Percentiles rank a stretch among this genome's conserved stretches.
These are phyloP conservation scores for Magallana ariakensis DNA, from an alignment of 1,140 invertebrate species.

Conservation along the genomic window DNA sequence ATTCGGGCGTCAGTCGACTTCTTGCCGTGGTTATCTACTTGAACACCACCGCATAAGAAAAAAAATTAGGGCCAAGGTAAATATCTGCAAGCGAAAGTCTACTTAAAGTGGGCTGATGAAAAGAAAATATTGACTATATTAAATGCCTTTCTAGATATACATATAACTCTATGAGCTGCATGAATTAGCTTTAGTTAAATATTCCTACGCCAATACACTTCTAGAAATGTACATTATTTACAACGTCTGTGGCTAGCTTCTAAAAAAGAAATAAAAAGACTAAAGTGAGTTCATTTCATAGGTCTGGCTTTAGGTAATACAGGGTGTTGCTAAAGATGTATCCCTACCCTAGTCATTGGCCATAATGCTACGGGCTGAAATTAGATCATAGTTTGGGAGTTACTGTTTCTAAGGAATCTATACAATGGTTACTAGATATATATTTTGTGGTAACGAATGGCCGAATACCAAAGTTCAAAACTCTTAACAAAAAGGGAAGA, in stretches of 20 bases:
- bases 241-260: slow-evolving; percentile 22
- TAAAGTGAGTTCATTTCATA: not conserved
- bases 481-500: too few species aligned
- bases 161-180: not conserved
- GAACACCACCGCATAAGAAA: not conserved
- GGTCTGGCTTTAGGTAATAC: not conserved
- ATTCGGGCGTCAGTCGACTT: not conserved
- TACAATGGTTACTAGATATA: too few species aligned
- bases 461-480: too few species aligned
- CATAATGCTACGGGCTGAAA: not conserved
- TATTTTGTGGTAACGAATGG: too few species aligned
- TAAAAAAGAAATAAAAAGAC: slow-evolving; percentile 24
- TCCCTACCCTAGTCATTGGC: slow-evolving; percentile 19
- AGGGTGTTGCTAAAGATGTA: not conserved
- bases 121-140: slow-evolving; percentile 32
- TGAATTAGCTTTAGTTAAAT: slow-evolving; percentile 10
- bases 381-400: not conserved
- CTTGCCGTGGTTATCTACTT: not conserved
- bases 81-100: not conserved
- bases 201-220: not conserved
- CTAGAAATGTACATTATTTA: slow-evolving; percentile 8
- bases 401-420: too few species aligned
- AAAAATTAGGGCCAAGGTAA: not conserved
- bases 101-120: slow-evolving; percentile 8
- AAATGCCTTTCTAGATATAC: not conserved